Percentiles rank a stretch among this genome's conserved stretches.
Evolutionary conservation across 2,113 vertebrate species (phyloP).

Genomic region (Stercorarius parasiticus): DNA sequence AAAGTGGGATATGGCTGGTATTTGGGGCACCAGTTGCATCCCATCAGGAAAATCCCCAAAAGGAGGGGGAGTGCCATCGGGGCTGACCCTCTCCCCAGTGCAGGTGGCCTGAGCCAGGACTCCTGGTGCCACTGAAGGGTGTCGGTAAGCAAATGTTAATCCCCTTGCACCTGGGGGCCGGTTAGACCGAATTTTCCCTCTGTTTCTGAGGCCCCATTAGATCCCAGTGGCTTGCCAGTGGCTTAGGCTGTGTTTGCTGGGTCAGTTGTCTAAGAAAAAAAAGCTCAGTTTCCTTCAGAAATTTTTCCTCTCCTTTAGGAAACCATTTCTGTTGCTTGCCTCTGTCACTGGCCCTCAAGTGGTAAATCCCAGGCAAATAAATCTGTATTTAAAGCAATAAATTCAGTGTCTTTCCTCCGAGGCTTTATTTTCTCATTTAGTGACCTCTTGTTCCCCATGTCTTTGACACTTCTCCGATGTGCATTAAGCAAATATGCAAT

Average conservation of each 20-base stretch:
- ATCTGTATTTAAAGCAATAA: constrained; percentile 30
- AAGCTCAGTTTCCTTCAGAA: neutral
- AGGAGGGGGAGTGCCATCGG: neutral
- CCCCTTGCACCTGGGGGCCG: accelerated
- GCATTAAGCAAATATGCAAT: constrained; percentile 64
- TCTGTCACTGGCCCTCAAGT: neutral
- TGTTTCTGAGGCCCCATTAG: neutral
- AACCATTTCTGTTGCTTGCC: neutral
- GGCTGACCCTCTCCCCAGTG: accelerated
- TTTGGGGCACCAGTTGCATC: neutral
- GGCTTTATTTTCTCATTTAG: constrained; percentile 62
- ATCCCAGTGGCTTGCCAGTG: neutral
- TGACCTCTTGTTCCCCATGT: constrained; percentile 56
- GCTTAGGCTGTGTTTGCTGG: neutral
- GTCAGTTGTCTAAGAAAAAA: neutral
- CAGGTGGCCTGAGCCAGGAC: neutral
- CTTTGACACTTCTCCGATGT: constrained; percentile 58
- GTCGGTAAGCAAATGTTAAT: neutral
- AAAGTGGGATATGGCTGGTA: neutral
- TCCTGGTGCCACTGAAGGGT: neutral
- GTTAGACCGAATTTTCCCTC: neutral
- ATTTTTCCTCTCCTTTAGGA: neutral
- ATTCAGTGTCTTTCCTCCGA: constrained; percentile 26
- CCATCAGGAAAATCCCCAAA: neutral
- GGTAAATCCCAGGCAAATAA: constrained; percentile 20